phyloP scores from a whole-genome alignment of 2,888 invertebrate genomes.

The Caradrina kadenii region DNA sequence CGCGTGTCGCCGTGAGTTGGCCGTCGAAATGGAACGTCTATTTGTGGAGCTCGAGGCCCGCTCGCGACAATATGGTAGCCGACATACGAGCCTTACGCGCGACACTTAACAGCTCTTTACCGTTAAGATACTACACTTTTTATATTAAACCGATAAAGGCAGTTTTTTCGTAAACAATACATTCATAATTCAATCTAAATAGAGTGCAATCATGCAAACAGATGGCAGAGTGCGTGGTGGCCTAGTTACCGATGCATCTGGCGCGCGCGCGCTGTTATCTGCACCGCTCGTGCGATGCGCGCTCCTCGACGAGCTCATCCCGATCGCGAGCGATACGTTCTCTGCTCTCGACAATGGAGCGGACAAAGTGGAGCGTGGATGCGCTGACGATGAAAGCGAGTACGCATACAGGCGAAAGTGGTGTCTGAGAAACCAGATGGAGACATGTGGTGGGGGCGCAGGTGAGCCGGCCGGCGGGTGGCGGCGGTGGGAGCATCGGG shows the following conservation, averaged over 20 bases:
- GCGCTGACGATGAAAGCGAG: slow-evolving; percentile 83
- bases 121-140: slow-evolving; percentile 66
- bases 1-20: slow-evolving; percentile 85
- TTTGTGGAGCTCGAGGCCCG: slow-evolving; percentile 89
- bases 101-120: slow-evolving; percentile 73
- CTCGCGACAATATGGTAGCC: slow-evolving; percentile 86
- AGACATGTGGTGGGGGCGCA: slow-evolving; percentile 76
- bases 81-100: slow-evolving; percentile 82
- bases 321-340: slow-evolving; percentile 61
- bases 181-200: slow-evolving; percentile 62
- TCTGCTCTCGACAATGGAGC: slow-evolving; percentile 40
- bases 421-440: slow-evolving; percentile 82
- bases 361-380: slow-evolving; percentile 74
- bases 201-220: slow-evolving; percentile 78
- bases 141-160: slow-evolving; percentile 64
- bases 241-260: slow-evolving; percentile 86
- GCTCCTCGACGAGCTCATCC: slow-evolving; percentile 60
- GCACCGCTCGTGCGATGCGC: slow-evolving; percentile 66
- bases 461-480: slow-evolving; percentile 69
- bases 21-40: slow-evolving; percentile 89
- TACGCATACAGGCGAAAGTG: slow-evolving; percentile 84
- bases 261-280: slow-evolving; percentile 79
- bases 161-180: slow-evolving; percentile 35
- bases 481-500: slow-evolving; percentile 63
- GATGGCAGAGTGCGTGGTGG: slow-evolving; percentile 83